Evolutionary conservation across 23 tunicate genomes (phyloP).

Genomic region (Ciona savignyi): DNA sequence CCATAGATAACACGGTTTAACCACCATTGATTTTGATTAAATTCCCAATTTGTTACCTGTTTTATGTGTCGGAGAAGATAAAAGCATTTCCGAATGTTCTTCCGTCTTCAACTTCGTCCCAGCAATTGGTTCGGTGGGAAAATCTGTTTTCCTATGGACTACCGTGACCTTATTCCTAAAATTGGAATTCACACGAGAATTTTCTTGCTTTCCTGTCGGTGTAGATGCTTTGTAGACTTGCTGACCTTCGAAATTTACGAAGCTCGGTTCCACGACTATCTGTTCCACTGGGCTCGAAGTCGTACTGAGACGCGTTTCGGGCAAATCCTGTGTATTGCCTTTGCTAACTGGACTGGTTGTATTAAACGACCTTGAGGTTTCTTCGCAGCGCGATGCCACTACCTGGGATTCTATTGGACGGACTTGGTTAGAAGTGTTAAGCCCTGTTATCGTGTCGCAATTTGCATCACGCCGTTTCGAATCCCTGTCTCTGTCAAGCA

Average conservation of each 20-base stretch:
- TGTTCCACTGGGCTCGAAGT: not conserved
- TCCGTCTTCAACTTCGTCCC: not conserved
- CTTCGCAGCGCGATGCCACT: not conserved
- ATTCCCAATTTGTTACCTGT: no score
- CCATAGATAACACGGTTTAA: no score
- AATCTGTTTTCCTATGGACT: not conserved
- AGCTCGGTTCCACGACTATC: constrained; percentile 11
- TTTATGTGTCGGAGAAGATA: not conserved
- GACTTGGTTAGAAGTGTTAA: not conserved
- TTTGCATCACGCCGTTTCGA: not conserved
- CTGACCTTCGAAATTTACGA: not conserved
- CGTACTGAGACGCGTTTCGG: not conserved
- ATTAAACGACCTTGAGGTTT: not conserved
- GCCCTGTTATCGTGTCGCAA: not conserved
- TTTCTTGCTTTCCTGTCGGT: not conserved
- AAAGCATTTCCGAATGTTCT: not conserved
- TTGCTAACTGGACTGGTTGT: not conserved
- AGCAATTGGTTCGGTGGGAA: not conserved
- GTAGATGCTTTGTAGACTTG: not conserved
- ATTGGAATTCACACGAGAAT: not conserved
- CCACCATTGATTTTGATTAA: no score
- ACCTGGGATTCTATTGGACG: not conserved
- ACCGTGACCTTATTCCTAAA: not conserved
- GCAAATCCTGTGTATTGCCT: not conserved
- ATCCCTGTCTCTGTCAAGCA: not conserved